Evolutionary conservation across 2,113 vertebrate genomes (phyloP).

Genomic region (Drymodes brunneopygia): DNA sequence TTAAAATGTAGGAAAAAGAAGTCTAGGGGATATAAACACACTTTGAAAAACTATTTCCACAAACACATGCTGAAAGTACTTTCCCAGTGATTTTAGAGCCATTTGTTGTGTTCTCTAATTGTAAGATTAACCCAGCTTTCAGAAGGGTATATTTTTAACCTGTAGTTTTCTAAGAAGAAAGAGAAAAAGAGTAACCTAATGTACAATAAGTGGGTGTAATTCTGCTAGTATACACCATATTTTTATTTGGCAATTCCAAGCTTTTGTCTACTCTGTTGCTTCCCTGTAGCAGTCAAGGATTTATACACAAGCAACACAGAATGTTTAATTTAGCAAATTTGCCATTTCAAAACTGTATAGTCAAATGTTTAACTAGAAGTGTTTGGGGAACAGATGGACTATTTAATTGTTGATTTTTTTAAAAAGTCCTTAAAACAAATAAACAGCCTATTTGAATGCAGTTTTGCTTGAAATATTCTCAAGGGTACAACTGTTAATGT

Average conservation of each 20-base stretch:
- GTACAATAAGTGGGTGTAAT: neutral
- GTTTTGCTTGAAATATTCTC: slow-evolving; percentile 46
- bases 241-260: neutral
- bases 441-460: slow-evolving; percentile 48
- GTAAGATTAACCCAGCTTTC: neutral
- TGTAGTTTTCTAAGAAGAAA: neutral
- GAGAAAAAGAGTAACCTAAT: neutral
- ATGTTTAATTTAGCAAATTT: slow-evolving; percentile 48
- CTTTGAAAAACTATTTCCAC: slow-evolving; percentile 49
- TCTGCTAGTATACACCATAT: neutral
- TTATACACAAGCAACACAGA: neutral
- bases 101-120: neutral
- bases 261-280: neutral
- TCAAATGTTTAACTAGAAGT: slow-evolving; percentile 47
- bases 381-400: slow-evolving; percentile 46
- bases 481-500: slow-evolving; percentile 32
- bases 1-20: slow-evolving; percentile 45
- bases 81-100: neutral
- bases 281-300: slow-evolving; percentile 23
- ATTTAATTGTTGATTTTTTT: slow-evolving; percentile 25
- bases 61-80: neutral
- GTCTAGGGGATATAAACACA: slow-evolving; percentile 28
- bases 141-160: neutral
- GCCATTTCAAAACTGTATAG: slow-evolving; percentile 18
- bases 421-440: slow-evolving; percentile 46